Conservation (phyloP, 2,113 vertebrate species). For the Trogon surrucura region DNA sequence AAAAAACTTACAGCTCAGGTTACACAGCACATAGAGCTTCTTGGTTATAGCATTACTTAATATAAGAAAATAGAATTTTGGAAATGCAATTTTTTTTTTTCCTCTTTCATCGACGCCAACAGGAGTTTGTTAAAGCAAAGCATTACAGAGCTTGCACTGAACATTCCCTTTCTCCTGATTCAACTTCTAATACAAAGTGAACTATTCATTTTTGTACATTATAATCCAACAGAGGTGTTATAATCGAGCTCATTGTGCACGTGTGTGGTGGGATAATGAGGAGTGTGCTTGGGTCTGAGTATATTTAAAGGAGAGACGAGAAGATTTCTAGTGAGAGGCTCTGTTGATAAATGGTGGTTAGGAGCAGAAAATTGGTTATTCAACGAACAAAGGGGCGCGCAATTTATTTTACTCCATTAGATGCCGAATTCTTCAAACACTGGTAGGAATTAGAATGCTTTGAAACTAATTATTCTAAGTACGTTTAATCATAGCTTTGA, state of each 20-base stretch:
- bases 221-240: not conserved
- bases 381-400: slow-evolving; percentile 63
- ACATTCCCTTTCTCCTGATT: not conserved
- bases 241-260: not conserved
- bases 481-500: slow-evolving; percentile 75
- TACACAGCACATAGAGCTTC: accelerated
- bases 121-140: not conserved
- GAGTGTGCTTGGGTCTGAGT: not conserved
- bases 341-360: slow-evolving; percentile 71
- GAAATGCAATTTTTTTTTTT: not conserved
- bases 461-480: slow-evolving; percentile 74
- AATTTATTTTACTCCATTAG: slow-evolving; percentile 80
- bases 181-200: not conserved
- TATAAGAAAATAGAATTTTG: not conserved
- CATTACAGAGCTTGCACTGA: not conserved
- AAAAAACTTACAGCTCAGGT: not conserved
- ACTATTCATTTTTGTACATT: not conserved
- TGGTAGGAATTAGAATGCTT: slow-evolving; percentile 65
- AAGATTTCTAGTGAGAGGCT: slow-evolving; percentile 48
- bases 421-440: slow-evolving; percentile 70
- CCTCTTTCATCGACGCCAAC: not conserved
- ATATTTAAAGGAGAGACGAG: slow-evolving; percentile 2
- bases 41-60: not conserved
- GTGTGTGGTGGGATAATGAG: not conserved
- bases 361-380: slow-evolving; percentile 72